These are phyloP conservation scores for Neosalanx taihuensis DNA, from an alignment of 2,797 vertebrate genomes.

Conservation along the genomic window DNA sequence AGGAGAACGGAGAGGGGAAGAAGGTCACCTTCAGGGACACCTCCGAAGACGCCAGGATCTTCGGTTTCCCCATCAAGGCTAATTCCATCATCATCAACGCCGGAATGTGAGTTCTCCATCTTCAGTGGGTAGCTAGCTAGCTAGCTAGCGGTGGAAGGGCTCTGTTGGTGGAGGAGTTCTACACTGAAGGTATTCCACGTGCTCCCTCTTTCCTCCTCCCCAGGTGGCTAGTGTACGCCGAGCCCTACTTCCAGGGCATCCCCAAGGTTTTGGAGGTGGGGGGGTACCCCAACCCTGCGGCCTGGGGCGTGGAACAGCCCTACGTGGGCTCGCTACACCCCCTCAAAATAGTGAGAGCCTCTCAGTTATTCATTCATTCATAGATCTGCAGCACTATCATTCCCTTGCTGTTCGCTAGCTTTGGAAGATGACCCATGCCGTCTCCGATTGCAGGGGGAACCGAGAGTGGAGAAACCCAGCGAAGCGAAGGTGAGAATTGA, in stretches of 20 bases:
- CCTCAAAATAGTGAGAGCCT: slow-evolving; percentile 82
- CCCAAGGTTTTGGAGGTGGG: slow-evolving; percentile 89
- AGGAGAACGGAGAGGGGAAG: slow-evolving; percentile 84
- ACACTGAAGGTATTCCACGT: background rate
- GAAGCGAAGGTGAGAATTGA: slow-evolving; percentile 81
- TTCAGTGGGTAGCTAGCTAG: background rate
- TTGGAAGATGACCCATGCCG: background rate
- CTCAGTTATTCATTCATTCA: background rate
- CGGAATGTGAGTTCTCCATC: slow-evolving; percentile 84
- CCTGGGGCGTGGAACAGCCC: slow-evolving; percentile 85
- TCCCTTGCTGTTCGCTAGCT: background rate
- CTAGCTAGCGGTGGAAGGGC: too few species aligned
- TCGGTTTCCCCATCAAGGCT: slow-evolving; percentile 77
- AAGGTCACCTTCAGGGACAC: slow-evolving; percentile 79
- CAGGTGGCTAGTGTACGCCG: slow-evolving; percentile 91
- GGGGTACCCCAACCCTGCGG: slow-evolving; percentile 78
- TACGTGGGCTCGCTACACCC: slow-evolving; percentile 87
- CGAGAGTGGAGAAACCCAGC: slow-evolving; percentile 79
- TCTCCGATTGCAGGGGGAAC: slow-evolving; percentile 80
- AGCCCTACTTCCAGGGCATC: slow-evolving; percentile 86
- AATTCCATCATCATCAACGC: slow-evolving; percentile 88
- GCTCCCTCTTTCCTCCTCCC: background rate
- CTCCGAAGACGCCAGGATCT: slow-evolving; percentile 76
- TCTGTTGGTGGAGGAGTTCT: background rate
- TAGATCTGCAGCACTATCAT: background rate